A percentile compares a stretch with the other conserved stretches of the same genome.
These are phyloP conservation scores for Salvelinus alpinus DNA, from an alignment of 2,113 vertebrate genomes.

Conservation along the genomic window DNA sequence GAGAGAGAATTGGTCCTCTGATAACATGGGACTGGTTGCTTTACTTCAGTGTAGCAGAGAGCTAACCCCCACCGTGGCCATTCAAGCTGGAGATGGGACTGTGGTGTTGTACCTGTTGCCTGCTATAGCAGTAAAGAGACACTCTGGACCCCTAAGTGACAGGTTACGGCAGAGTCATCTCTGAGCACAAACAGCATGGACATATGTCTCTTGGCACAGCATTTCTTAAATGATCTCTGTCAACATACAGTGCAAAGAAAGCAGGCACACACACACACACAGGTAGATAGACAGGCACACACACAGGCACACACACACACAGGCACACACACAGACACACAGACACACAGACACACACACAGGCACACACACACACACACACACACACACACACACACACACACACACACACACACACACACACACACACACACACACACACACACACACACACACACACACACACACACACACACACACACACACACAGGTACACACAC, in stretches of 20 bases:
- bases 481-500: neutral
- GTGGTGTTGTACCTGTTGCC: neutral
- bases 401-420: too few relatives aligned
- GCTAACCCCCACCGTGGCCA: neutral
- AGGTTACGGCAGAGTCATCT: neutral
- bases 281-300: too few relatives aligned
- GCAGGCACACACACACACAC: neutral
- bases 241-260: constrained; percentile 1
- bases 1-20: neutral
- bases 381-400: neutral
- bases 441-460: neutral
- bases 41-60: neutral
- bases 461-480: neutral
- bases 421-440: neutral
- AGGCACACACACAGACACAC: too few relatives aligned
- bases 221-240: neutral
- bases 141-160: constrained; percentile 4
- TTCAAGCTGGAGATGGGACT: neutral
- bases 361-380: too few relatives aligned
- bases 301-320: too few relatives aligned
- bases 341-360: neutral
- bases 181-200: neutral
- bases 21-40: constrained; percentile 8
- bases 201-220: constrained; percentile 22
- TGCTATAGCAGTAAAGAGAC: neutral